Evolutionary conservation across 2,113 vertebrate genomes (phyloP), one percentile per base, ranked within the genome.

Genomic region (Cheilinus undulatus): DNA sequence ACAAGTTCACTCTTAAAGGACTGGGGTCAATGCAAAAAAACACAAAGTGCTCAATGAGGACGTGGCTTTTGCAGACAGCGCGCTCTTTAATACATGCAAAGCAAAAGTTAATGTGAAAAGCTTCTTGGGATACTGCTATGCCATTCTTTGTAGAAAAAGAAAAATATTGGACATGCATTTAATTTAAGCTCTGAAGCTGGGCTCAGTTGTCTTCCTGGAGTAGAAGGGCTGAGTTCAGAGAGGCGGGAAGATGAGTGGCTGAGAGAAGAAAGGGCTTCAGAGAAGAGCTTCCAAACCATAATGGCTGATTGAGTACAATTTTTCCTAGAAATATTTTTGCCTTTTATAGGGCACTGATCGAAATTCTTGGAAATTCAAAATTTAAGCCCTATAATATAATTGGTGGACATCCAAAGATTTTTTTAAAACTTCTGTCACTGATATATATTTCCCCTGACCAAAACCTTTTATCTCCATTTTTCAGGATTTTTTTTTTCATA

Each of bases 161-260:
- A 83, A 82, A 62, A 86, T 64, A 86, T 68, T 82, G 86, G 76
- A 83, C 81, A 82, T 85, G 84, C 58, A 78, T 83, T 91, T 86
- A 69, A 86, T 88, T 82, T 73, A 61, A 79, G 69, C 74, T 81
- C 50, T 71, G 68, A 60, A 72, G 67, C 53, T 80, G 7, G 3
- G 67, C 65, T 30, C 28, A 34, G 43, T 69, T 80, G 69, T 86
- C 24, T 74, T 65, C 26, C 69, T 63, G 24, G 22, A 74, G 48
- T 49, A 62, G 42, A 76, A 63, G 43, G 28, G 51, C 30, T 6
- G 24, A 65, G 73, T 86, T 88, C 20, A 80, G 84, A 83, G 64
- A 63, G 40, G 49, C 54, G 43, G 19, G 19, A 36, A 73, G 50
- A 80, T 59, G 64, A 85, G 72, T 59, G 74, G 65, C 42, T 53